phyloP scores from a whole-genome alignment of 2,113 vertebrate species.

The Phoenicopterus ruber region DNA sequence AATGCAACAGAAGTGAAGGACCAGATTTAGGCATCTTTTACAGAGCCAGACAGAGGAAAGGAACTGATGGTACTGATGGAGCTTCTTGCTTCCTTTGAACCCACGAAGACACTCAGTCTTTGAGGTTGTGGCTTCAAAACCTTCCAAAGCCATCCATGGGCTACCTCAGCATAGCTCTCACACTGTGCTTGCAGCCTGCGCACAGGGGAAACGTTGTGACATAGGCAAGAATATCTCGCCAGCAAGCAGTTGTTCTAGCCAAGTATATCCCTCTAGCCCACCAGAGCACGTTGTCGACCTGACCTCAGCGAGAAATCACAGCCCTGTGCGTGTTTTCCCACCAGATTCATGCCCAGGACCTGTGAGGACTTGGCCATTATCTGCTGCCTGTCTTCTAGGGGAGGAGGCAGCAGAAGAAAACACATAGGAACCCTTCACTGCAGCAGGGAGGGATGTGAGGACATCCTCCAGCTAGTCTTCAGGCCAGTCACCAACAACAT shows the following conservation, averaged over 20 bases:
- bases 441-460: not conserved
- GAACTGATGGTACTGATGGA: not conserved
- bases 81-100: not conserved
- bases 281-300: not conserved
- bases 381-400: not conserved
- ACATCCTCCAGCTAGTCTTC: not conserved
- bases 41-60: not conserved
- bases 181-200: not conserved
- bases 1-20: not conserved
- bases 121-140: not conserved
- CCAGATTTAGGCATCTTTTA: not conserved
- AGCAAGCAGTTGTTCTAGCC: not conserved
- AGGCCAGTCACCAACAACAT: not conserved
- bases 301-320: not conserved
- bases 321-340: not conserved
- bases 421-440: rapidly evolving
- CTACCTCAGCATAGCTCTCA: not conserved
- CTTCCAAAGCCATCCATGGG: not conserved
- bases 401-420: not conserved
- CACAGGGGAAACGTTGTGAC: not conserved
- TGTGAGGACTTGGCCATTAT: not conserved
- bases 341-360: not conserved
- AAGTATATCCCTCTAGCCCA: not conserved
- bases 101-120: not conserved
- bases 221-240: not conserved